Percentiles rank a stretch among this genome's conserved stretches.
phyloP scores from a whole-genome alignment of 2,797 vertebrate species.

The Odontamblyopus rebecca region DNA sequence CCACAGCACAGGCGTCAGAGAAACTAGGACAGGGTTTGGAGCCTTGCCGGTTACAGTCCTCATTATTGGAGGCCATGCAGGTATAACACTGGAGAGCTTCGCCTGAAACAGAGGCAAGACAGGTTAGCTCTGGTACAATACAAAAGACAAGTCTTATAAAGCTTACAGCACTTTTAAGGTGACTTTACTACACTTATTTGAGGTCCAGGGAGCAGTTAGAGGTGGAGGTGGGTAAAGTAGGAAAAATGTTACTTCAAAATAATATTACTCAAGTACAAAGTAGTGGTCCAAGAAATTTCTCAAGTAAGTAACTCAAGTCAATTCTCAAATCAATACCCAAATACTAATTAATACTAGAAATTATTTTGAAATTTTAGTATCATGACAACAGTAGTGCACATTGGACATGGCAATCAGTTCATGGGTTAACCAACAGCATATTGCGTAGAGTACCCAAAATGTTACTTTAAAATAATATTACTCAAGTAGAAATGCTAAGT shows the following conservation, averaged over 20 bases:
- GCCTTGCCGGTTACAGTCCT: constrained; percentile 89
- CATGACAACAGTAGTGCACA: no score
- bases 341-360: no score
- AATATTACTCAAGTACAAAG: not conserved
- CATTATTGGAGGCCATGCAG: constrained; percentile 86
- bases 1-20: constrained; percentile 85
- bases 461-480: not conserved
- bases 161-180: not conserved
- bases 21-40: constrained; percentile 83
- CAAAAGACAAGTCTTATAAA: not conserved
- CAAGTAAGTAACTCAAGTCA: not conserved
- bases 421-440: no score
- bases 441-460: no score
- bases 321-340: no score
- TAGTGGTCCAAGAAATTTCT: not conserved
- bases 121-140: not conserved
- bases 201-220: not conserved
- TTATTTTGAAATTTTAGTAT: no score
- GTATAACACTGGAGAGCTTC: constrained; percentile 84
- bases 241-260: no score
- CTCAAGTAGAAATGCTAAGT: not conserved
- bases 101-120: constrained; percentile 63
- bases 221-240: no score
- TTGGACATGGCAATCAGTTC: no score
- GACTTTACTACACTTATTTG: not conserved